phyloP scores from a whole-genome alignment of 2,888 invertebrate genomes.

The Agriopis marginaria region DNA sequence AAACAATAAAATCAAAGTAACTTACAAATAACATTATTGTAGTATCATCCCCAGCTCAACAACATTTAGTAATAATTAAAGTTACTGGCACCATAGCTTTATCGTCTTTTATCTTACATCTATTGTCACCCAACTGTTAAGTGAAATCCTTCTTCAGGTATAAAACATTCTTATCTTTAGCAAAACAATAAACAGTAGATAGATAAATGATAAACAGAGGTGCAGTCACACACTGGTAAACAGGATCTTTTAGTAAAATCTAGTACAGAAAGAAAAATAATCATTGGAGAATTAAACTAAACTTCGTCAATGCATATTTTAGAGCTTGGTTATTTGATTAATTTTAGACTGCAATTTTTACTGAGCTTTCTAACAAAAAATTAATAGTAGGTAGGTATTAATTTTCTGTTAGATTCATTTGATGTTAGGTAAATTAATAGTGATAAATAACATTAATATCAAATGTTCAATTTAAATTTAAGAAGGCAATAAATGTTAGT shows the following conservation, averaged over 20 bases:
- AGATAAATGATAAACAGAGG: slow-evolving; percentile 38
- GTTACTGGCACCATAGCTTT: background rate
- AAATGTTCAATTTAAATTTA: too few relatives aligned
- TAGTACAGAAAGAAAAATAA: slow-evolving; percentile 18
- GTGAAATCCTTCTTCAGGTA: slow-evolving; percentile 47
- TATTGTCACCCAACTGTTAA: slow-evolving; percentile 38
- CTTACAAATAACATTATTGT: background rate
- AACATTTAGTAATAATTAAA: slow-evolving; percentile 4
- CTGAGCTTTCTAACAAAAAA: too few relatives aligned
- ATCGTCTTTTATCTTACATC: slow-evolving; percentile 22
- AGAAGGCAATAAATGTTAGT: too few relatives aligned
- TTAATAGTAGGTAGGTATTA: too few relatives aligned
- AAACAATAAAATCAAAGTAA: too few relatives aligned
- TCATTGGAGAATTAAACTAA: background rate
- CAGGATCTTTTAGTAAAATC: slow-evolving; percentile 23
- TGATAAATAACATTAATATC: too few relatives aligned
- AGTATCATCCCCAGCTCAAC: background rate
- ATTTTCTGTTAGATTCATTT: too few relatives aligned
- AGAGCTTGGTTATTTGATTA: background rate
- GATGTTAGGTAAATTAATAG: too few relatives aligned
- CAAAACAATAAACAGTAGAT: slow-evolving; percentile 47
- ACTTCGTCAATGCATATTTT: background rate
- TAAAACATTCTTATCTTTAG: slow-evolving; percentile 46
- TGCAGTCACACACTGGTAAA: slow-evolving; percentile 31
- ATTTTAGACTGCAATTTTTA: background rate